Conservation (phyloP, 1,140 invertebrate genomes). For the Batillaria attramentaria region DNA sequence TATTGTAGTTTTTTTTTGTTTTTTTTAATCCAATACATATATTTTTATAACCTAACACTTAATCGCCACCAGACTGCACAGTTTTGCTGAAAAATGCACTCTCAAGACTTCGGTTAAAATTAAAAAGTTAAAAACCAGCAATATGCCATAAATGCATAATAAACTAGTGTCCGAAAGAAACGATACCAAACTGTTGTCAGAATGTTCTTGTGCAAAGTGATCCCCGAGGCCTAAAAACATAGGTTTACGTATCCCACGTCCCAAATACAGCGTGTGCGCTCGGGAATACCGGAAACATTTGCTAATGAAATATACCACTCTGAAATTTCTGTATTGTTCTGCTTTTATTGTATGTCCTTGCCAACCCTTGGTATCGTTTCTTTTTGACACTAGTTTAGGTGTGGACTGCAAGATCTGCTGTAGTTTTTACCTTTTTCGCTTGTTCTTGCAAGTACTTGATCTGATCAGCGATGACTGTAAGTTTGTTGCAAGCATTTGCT, state of each 20-base stretch:
- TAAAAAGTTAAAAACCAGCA: not conserved
- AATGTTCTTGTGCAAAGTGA: no score
- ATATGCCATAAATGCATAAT: not conserved
- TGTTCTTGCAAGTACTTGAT: slow-evolving; percentile 79
- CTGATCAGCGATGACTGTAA: slow-evolving; percentile 81
- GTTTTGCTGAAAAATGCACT: not conserved
- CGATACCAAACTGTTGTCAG: no score
- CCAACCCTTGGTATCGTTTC: no score
- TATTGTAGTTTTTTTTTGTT: not conserved
- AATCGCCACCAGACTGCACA: not conserved
- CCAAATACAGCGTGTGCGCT: no score
- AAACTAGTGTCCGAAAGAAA: no score
- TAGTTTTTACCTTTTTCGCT: slow-evolving; percentile 74
- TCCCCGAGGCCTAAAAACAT: no score
- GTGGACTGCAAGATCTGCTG: slow-evolving; percentile 76
- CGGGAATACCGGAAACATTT: no score
- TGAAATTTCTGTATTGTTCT: no score
- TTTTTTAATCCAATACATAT: not conserved
- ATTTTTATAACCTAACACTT: not conserved
- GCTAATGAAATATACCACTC: no score
- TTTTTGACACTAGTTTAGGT: no score
- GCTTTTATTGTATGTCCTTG: no score
- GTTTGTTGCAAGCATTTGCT: slow-evolving; percentile 77
- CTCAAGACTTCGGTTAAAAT: not conserved
- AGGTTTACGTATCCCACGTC: no score